Base-by-base conservation (phyloP, 2,888 invertebrate species). In the Eretmocerus hayati region DNA sequence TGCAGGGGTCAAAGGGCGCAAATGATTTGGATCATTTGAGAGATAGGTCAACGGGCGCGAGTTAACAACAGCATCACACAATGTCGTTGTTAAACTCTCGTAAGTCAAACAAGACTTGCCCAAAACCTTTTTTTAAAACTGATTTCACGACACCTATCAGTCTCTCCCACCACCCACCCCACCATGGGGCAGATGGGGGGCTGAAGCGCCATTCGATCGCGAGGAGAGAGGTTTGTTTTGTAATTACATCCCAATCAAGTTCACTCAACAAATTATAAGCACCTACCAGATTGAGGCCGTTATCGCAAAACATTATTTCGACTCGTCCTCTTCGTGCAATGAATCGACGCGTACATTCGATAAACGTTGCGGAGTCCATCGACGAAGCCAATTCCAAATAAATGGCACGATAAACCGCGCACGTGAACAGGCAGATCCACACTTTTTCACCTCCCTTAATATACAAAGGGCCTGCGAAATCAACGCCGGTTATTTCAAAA, bases 161-260 rank as follows among this genome's bases (percentile, higher is more conserved):
- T 16, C 72, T 55, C 56, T 74, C 72, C 61, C 68, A 74, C 55
- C 64, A 68, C 35, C 74, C 72, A 40, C 72, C 72, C 69, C 68
- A 67, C 72, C 73, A 74, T 2, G 72, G 56, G 3, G 71, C 65
- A 1, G 60, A 54, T 5, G 69, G 69, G 4, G 68, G 65, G 42
- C 66, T 73, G 50, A 72, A 73, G 11, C 53, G 51, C 67, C 59
- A 66, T 46, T 53, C 56, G 55, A 55, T 56, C 43, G 26, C 35
- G 15, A 9, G 5, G 9, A 4, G 2, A 15, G 5, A 4, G 3
- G 8, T 18, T 15, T 26, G 26, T 26, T 26, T 1, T 11, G 16
- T 4, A 4, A 67, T 59, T 9, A 38, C 37, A 3, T 57, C 50
- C 62, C 59, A 63, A 41, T 67, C 54, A 19, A 65, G 19, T 18